Evolutionary conservation across 2,888 invertebrate genomes (phyloP).

Genomic region (Chromoteleia sp.): DNA sequence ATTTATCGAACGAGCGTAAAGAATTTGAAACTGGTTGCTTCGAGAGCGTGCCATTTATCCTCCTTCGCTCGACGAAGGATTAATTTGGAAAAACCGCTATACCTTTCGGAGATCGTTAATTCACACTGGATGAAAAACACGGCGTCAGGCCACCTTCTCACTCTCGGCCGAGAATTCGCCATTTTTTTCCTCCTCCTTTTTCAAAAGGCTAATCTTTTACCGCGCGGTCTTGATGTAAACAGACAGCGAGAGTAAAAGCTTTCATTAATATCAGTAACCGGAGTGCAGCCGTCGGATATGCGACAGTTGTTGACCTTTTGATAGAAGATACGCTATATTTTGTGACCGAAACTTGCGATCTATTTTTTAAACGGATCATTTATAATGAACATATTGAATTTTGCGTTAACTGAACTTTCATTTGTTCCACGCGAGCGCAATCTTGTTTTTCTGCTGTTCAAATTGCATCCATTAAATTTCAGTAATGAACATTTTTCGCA

Average conservation of each 20-base stretch:
- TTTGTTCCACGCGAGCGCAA: conserved; percentile 1
- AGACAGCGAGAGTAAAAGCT: conserved; percentile 58
- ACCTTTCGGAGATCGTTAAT: conserved; percentile 63
- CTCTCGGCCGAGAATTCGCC: conserved; percentile 40
- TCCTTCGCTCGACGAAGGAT: conserved; percentile 58
- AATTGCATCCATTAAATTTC: not conserved
- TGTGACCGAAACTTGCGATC: conserved; percentile 25
- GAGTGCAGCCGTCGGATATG: conserved; percentile 43
- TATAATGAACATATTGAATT: conserved; percentile 23
- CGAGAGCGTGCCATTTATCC: conserved; percentile 52
- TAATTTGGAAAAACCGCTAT: conserved; percentile 64
- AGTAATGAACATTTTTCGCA: not conserved
- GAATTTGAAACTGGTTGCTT: conserved; percentile 57
- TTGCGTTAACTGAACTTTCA: not conserved
- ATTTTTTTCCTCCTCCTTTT: conserved; percentile 43
- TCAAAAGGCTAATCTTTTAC: conserved; percentile 64
- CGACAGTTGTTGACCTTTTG: conserved; percentile 55
- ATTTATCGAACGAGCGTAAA: conserved; percentile 56
- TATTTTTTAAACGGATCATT: conserved; percentile 22
- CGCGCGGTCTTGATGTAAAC: conserved; percentile 53
- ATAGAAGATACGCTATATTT: conserved; percentile 42
- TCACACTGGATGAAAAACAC: conserved; percentile 63
- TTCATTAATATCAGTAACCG: conserved; percentile 58
- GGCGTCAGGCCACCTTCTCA: conserved; percentile 54
- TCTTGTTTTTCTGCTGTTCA: conserved; percentile 1